Evolutionary conservation across 1,140 invertebrate species (phyloP).

Genomic region (Bombyx mori): ASM3026992v2 NC_085117.1:14783501-14784000

Average conservation of each 20-base stretch:
- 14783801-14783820: too few species aligned
- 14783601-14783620: conserved; percentile 74
- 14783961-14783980: conserved; percentile 62
- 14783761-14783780: too few species aligned
- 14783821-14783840: too few species aligned
- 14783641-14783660: conserved; percentile 79
- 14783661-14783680: conserved; percentile 74
- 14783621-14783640: conserved; percentile 76
- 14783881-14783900: conserved; percentile 10
- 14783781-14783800: too few species aligned
- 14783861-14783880: too few species aligned
- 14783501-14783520: conserved; percentile 73
- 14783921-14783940: conserved; percentile 60
- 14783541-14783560: conserved; percentile 77
- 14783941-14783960: conserved; percentile 56
- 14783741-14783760: too few species aligned
- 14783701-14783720: conserved; percentile 66
- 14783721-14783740: conserved; percentile 42
- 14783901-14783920: conserved; percentile 68
- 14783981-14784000: conserved; percentile 63
- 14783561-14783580: conserved; percentile 81
- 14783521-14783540: conserved; percentile 77
- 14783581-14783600: conserved; percentile 80
- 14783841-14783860: too few species aligned
- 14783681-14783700: conserved; percentile 25